These are phyloP conservation scores for Danio tinwini DNA, from an alignment of 2,797 vertebrate species.

Conservation along the genomic window DNA sequence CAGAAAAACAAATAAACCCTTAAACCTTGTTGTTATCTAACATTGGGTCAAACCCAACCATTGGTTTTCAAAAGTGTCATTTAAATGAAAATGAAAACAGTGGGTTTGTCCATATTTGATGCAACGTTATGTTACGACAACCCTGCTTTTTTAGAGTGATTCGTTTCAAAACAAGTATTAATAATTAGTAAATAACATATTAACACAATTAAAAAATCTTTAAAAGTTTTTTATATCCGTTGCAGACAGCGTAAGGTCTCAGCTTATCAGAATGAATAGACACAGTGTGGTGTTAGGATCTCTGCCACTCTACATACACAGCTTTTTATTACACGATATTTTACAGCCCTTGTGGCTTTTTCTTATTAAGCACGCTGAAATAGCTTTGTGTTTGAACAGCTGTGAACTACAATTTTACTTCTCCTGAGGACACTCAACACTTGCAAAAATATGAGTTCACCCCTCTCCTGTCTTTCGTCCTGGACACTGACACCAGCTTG, in stretches of 20 bases:
- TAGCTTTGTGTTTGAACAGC: constrained; percentile 67
- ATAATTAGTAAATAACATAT: background rate
- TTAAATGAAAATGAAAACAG: too few species aligned
- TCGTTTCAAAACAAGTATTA: background rate
- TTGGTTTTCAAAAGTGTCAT: too few species aligned
- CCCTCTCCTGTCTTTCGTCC: constrained; percentile 60
- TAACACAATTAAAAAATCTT: background rate
- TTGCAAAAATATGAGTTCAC: constrained; percentile 60
- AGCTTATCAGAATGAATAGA: constrained; percentile 39
- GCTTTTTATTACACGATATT: constrained; percentile 57
- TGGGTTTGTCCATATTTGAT: too few species aligned
- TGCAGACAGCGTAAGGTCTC: constrained; percentile 30
- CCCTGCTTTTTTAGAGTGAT: background rate
- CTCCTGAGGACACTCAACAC: constrained; percentile 65
- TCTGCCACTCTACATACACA: constrained; percentile 32
- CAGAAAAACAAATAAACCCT: too few species aligned
- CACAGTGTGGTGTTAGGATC: constrained; percentile 37
- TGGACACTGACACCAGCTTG: constrained; percentile 64
- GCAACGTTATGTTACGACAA: too few species aligned
- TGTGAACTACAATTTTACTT: constrained; percentile 63
- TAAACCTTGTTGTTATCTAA: too few species aligned
- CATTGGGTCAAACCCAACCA: too few species aligned
- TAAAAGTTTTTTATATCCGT: background rate
- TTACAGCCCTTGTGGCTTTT: constrained; percentile 59
- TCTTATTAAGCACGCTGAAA: constrained; percentile 62